Conservation (phyloP, 2,113 vertebrate species). For the Eolophus roseicapilla region DNA sequence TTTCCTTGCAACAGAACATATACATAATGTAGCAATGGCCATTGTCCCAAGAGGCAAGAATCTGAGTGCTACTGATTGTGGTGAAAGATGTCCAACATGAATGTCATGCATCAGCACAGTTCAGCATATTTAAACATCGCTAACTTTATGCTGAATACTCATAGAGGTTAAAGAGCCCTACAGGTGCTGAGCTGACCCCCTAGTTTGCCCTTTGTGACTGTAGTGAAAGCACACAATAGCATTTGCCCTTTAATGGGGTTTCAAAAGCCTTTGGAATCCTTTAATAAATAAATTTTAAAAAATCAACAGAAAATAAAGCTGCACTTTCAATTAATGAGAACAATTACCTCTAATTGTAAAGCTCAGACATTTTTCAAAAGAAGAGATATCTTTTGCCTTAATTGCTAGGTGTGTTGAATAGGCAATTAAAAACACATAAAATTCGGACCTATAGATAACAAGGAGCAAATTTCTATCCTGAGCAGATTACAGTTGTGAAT, state of each 20-base stretch:
- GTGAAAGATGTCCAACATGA: neutral
- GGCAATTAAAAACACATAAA: conserved; percentile 78
- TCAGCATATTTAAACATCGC: neutral
- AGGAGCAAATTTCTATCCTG: conserved; percentile 33
- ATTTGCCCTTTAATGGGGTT: conserved; percentile 30
- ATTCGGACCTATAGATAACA: conserved; percentile 62
- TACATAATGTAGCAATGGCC: neutral
- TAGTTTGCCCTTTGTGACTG: neutral
- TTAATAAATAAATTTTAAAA: conserved; percentile 26
- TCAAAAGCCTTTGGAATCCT: conserved; percentile 48
- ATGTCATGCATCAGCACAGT: neutral
- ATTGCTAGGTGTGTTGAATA: conserved; percentile 71
- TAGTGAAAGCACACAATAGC: neutral
- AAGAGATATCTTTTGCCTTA: conserved; percentile 70
- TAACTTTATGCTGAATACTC: neutral
- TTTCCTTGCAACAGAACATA: neutral
- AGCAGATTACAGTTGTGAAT: conserved; percentile 35
- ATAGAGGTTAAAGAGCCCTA: neutral
- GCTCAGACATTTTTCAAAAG: conserved; percentile 72
- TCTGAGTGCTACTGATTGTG: neutral
- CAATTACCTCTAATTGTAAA: conserved; percentile 75
- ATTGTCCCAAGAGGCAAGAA: neutral
- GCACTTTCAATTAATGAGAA: conserved; percentile 76
- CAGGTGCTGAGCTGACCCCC: neutral
- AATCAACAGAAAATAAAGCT: conserved; percentile 71